Conservation (phyloP, 2,113 vertebrate species). For the Peromyscus californicus region DNA sequence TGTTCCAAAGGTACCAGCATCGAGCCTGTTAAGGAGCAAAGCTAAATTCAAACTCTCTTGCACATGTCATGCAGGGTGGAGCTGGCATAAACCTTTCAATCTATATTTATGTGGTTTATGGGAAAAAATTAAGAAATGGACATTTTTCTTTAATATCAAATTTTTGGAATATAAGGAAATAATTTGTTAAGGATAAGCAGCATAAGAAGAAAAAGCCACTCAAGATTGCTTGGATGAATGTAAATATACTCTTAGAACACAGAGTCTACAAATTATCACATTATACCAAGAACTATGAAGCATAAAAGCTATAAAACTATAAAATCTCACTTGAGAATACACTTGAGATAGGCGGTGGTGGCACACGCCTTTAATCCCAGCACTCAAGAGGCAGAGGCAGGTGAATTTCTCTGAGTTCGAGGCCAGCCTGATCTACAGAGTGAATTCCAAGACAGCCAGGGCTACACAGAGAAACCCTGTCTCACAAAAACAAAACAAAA, state of each 20-base stretch:
- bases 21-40: conserved; percentile 89
- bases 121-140: conserved; percentile 26
- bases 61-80: neutral
- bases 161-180: conserved; percentile 2
- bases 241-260: neutral
- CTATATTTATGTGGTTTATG: neutral
- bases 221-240: neutral
- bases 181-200: neutral
- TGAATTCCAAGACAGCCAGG: neutral
- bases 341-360: neutral
- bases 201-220: neutral
- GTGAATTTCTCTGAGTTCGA: neutral
- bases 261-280: neutral
- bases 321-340: neutral
- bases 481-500: neutral
- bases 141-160: conserved; percentile 16
- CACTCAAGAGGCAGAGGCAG: neutral
- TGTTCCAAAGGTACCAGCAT: conserved; percentile 98
- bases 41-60: conserved; percentile 38
- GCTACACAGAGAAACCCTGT: neutral
- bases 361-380: neutral
- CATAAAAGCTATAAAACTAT: neutral
- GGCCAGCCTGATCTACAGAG: neutral
- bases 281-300: neutral
- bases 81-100: neutral